A percentile compares a stretch with the other conserved stretches of the same genome.
phyloP scores from a whole-genome alignment of 2,888 invertebrate genomes.

The Tipula unca region DNA sequence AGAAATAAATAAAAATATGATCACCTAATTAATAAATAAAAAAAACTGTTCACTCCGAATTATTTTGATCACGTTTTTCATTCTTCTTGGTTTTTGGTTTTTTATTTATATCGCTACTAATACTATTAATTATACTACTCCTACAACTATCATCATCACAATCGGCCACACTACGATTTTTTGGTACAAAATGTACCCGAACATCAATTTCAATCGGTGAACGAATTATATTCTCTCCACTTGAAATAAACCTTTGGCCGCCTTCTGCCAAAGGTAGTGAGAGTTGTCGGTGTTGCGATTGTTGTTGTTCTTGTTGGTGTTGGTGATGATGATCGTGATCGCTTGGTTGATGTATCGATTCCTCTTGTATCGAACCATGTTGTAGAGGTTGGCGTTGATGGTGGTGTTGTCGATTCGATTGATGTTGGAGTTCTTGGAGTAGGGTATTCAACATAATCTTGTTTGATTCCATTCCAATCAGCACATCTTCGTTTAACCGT shows the following conservation, averaged over 20 bases:
- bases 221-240: constrained; percentile 26
- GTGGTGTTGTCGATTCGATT: background rate
- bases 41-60: background rate
- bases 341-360: background rate
- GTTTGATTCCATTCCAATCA: constrained; percentile 10
- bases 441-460: background rate
- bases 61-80: constrained; percentile 9
- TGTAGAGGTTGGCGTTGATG: background rate
- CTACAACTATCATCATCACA: background rate
- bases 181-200: constrained; percentile 62
- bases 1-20: background rate
- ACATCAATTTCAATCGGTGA: constrained; percentile 67
- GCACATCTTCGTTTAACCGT: constrained; percentile 19
- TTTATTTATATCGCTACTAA: background rate
- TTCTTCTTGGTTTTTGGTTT: constrained; percentile 35
- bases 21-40: background rate
- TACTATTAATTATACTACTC: background rate
- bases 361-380: background rate
- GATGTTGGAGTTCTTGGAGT: constrained; percentile 17
- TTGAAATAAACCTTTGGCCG: constrained; percentile 20
- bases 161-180: background rate
- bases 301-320: background rate
- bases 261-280: constrained; percentile 28
- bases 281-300: background rate
- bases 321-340: background rate